Percentiles rank a stretch among this genome's conserved stretches.
These are phyloP conservation scores for Saguinus imperator DNA, from an alignment of 2,113 vertebrate species.

Conservation along the genomic window DNA sequence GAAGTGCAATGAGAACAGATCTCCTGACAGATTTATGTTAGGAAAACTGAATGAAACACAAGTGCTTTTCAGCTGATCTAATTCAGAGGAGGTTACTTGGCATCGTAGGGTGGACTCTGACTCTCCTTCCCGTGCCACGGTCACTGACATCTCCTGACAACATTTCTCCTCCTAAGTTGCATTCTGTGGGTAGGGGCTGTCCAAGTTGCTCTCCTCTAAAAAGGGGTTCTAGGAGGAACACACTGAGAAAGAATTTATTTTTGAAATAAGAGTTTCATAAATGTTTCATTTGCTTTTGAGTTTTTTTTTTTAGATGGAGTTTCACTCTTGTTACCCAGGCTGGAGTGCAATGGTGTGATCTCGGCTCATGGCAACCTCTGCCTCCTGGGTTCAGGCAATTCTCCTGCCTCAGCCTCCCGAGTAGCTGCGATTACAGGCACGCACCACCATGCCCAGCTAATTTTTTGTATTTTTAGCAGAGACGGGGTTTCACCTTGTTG, in stretches of 20 bases:
- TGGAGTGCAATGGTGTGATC: too few relatives aligned
- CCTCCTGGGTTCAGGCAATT: too few relatives aligned
- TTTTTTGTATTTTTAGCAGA: too few relatives aligned
- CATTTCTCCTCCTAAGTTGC: neutral
- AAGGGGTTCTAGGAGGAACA: neutral
- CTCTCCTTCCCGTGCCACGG: constrained; percentile 4
- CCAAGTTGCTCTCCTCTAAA: neutral
- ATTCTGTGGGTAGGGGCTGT: neutral
- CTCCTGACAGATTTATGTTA: constrained; percentile 63
- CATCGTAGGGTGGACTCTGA: neutral
- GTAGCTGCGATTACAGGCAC: too few relatives aligned
- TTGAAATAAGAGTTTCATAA: neutral
- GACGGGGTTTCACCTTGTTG: too few relatives aligned
- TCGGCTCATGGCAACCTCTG: too few relatives aligned
- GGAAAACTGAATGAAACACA: constrained; percentile 62
- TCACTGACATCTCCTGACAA: neutral
- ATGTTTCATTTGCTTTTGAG: neutral
- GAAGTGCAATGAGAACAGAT: constrained; percentile 18
- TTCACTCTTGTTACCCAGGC: too few relatives aligned
- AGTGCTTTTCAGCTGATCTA: constrained; percentile 28
- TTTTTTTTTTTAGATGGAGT: neutral
- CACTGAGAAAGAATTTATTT: neutral
- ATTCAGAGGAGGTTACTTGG: constrained; percentile 35
- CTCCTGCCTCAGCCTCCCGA: too few relatives aligned
- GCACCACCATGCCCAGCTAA: too few relatives aligned